Evolutionary conservation across 2,113 vertebrate species (phyloP), one percentile per base, ranked within the genome.

Genomic region (Bostrychus sinensis): DNA sequence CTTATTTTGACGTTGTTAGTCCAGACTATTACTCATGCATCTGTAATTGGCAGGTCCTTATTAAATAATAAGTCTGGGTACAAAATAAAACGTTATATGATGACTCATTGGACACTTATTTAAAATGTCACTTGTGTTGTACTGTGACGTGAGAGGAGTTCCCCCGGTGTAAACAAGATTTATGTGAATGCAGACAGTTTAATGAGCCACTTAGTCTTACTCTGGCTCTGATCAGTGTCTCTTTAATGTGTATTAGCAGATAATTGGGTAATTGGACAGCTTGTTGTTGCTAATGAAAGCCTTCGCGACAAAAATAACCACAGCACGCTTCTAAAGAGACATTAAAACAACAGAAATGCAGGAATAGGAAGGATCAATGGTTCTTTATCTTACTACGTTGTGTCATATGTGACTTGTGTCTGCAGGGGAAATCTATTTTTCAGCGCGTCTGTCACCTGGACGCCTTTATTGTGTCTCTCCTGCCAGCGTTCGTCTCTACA

Each of bases 331-430:
- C 38, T 59, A 41, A 12, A 62, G 56, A 50, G 19, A 16, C 57
- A 46, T 50, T 58, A 68, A 36, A 62, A 75, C 38, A 56, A 1
- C 3, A 34, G 30, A 28, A 39, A n/a, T n/a, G n/a, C n/a, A 56
- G 37, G 60, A 51, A 50, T 17, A 74, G 68, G 37, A 54, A 12
- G 36, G 23, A 30, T 43, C 26, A 25, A 30, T 56, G 16, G 28
- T 37, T 59, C 66, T 58, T 50, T 22, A 42, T 77, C 57, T 32
- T 16, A 43, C 70, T 64, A 25, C n/a, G 56, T 46, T 78, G 64
- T 72, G 77, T 80, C 57, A 78, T 51, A 39, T 77, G 22, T 48
- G 70, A 72, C 51, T 74, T 69, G 82, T 77, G 46, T 66, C 37
- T 71, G 19, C 36, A 17, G 56, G 63, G 30, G 60, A 78, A 76